Percentiles rank a stretch among this genome's conserved stretches.
Evolutionary conservation across 2,888 invertebrate species (phyloP).

Genomic region (Hyles lineata): DNA sequence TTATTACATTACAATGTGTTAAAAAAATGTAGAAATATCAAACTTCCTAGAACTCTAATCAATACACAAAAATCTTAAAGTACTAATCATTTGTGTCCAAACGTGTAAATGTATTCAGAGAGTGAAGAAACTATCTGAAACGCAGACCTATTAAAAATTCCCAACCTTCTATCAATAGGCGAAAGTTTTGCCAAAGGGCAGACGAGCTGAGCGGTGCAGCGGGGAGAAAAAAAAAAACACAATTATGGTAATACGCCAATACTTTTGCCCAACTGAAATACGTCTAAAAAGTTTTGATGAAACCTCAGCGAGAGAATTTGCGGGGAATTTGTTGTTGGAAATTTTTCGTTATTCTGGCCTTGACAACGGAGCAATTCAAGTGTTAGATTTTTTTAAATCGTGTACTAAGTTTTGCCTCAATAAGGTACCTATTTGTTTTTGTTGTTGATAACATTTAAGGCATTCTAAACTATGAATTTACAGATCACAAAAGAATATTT

Average conservation of each 20-base stretch:
- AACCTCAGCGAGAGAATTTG: background rate
- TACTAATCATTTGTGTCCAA: too few relatives aligned
- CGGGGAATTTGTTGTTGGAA: background rate
- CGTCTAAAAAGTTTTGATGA: constrained; percentile 14
- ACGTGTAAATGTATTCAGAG: background rate
- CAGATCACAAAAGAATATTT: too few relatives aligned
- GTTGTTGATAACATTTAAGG: too few relatives aligned
- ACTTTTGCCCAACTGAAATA: constrained; percentile 6
- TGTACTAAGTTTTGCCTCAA: too few relatives aligned
- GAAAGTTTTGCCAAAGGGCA: background rate
- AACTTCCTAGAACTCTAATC: too few relatives aligned
- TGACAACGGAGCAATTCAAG: background rate
- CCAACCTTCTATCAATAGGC: background rate
- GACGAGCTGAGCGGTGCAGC: background rate
- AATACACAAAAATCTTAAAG: too few relatives aligned
- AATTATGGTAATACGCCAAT: constrained; percentile 9
- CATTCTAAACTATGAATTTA: too few relatives aligned
- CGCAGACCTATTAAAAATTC: background rate
- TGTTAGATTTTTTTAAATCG: too few relatives aligned
- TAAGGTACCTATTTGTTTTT: too few relatives aligned
- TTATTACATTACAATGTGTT: too few relatives aligned
- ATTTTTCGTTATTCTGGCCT: background rate
- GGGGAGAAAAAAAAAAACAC: background rate
- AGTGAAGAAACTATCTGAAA: background rate
- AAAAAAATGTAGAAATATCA: too few relatives aligned